Percentiles rank a stretch among this genome's conserved stretches.
Conservation (phyloP, 2,113 vertebrate species). For the Tamias sibiricus region DNA sequence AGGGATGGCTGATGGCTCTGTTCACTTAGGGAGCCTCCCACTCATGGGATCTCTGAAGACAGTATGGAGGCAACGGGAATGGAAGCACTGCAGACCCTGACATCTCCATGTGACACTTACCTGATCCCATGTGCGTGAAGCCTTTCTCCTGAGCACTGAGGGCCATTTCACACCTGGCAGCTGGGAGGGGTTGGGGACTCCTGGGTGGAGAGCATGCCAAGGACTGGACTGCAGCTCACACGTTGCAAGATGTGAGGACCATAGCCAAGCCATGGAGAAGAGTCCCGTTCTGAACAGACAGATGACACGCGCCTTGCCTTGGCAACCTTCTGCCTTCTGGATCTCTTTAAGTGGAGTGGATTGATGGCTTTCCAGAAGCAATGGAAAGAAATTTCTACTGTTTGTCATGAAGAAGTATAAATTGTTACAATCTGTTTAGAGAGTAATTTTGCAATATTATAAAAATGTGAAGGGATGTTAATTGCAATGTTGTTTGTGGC, state of each 20-base stretch:
- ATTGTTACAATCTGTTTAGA: conserved; percentile 49
- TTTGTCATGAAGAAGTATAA: conserved; percentile 31
- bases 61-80: background rate
- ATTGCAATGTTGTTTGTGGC: conserved; percentile 22
- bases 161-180: background rate
- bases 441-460: conserved; percentile 39
- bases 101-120: background rate
- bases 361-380: conserved; percentile 48
- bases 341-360: conserved; percentile 9
- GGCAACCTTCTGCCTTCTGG: background rate
- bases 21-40: background rate
- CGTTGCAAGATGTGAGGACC: background rate
- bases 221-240: background rate
- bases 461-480: conserved; percentile 25
- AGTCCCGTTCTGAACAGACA: background rate
- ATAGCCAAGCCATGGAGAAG: background rate
- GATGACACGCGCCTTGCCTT: background rate
- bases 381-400: conserved; percentile 37
- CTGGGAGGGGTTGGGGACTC: background rate
- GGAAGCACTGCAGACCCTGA: background rate
- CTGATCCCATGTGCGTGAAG: background rate
- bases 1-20: background rate
- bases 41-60: background rate
- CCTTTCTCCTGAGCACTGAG: background rate
- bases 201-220: background rate